Conservation (phyloP, 2,888 invertebrate species). For the Xylocampa areola region DNA sequence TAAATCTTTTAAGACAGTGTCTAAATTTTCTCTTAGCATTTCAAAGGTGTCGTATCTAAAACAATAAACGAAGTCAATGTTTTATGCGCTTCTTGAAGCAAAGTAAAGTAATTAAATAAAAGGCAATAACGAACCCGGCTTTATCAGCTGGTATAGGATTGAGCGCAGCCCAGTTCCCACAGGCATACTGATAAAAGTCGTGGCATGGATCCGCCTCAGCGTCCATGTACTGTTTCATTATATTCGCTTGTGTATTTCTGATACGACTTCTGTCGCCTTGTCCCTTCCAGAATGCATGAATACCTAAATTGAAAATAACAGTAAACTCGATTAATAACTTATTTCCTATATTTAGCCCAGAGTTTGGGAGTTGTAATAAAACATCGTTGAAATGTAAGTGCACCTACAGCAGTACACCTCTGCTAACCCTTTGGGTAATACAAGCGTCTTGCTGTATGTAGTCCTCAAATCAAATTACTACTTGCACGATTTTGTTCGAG, state of each 20-base stretch:
- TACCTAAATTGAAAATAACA: constrained; percentile 64
- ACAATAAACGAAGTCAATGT: constrained; percentile 9
- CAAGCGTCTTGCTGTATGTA: no score
- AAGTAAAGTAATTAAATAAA: background rate
- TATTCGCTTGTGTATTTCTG: constrained; percentile 90
- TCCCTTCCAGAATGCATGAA: constrained; percentile 90
- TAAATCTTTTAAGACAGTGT: constrained; percentile 91
- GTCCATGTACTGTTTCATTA: constrained; percentile 95
- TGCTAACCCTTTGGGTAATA: no score
- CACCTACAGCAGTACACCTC: no score
- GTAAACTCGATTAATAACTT: no score
- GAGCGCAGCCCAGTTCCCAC: constrained; percentile 95
- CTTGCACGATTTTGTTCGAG: constrained; percentile 11
- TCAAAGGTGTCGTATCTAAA: constrained; percentile 95
- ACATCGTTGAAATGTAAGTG: no score
- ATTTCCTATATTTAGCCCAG: no score
- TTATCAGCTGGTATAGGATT: constrained; percentile 97
- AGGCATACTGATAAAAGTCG: constrained; percentile 96
- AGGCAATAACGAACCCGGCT: constrained; percentile 89
- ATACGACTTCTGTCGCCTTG: constrained; percentile 89
- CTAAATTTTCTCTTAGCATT: constrained; percentile 95
- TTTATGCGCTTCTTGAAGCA: background rate
- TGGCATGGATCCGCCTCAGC: constrained; percentile 92
- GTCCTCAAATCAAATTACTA: constrained; percentile 16
- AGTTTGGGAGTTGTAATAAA: no score